Evolutionary conservation across 2,888 invertebrate genomes (phyloP).

Genomic region (Zygothrica quintamaculata): DNA sequence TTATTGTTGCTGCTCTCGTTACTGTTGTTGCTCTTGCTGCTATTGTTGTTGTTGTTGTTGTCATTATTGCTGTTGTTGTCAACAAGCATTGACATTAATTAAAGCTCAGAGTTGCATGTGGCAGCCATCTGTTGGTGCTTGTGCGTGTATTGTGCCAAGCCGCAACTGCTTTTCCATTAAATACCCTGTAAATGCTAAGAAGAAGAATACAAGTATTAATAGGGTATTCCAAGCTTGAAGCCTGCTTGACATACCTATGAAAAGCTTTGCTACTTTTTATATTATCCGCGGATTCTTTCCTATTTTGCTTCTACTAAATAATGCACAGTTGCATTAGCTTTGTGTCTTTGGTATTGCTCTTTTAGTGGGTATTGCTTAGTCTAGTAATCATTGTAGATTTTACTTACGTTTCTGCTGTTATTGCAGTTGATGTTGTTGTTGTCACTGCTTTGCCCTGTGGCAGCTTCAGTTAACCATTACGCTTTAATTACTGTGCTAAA

Average conservation of each 20-base stretch:
- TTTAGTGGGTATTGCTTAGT: too few relatives aligned
- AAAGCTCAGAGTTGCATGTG: constrained; percentile 71
- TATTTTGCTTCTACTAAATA: too few relatives aligned
- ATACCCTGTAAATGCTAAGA: constrained; percentile 32
- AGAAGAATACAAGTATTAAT: too few relatives aligned
- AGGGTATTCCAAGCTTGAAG: too few relatives aligned
- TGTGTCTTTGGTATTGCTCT: too few relatives aligned
- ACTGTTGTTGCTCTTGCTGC: constrained; percentile 1
- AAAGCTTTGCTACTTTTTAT: too few relatives aligned
- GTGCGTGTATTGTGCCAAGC: constrained; percentile 20
- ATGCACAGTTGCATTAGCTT: too few relatives aligned
- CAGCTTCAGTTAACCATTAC: constrained; percentile 68
- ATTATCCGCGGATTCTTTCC: too few relatives aligned
- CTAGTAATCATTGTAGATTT: too few relatives aligned
- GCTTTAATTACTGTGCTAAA: constrained; percentile 74
- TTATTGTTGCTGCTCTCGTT: neutral
- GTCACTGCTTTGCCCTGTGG: constrained; percentile 38
- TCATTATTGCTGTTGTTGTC: constrained; percentile 59
- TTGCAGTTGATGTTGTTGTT: too few relatives aligned
- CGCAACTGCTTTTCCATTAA: constrained; percentile 18
- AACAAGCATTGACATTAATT: constrained; percentile 75
- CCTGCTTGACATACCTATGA: too few relatives aligned
- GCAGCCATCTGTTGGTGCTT: constrained; percentile 43
- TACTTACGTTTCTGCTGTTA: too few relatives aligned
- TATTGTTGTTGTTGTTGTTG: constrained; percentile 24